A percentile compares a stretch with the other conserved stretches of the same genome.
Evolutionary conservation across 2,113 vertebrate genomes (phyloP).

Genomic region (Hystrix cristata): DNA sequence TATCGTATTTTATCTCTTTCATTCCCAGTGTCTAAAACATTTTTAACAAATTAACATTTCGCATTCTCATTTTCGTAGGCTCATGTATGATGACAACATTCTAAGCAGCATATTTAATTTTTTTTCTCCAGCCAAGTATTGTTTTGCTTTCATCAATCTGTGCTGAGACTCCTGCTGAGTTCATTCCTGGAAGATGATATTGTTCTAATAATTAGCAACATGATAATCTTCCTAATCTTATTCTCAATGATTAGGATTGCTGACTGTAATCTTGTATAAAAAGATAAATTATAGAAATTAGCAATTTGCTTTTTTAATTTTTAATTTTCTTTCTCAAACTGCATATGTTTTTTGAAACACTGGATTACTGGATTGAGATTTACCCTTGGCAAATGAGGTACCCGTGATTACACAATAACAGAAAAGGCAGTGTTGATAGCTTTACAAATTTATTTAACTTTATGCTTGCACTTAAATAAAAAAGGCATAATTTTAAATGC

Average conservation of each 20-base stretch:
- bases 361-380: background rate
- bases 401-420: background rate
- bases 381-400: background rate
- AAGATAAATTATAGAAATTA: background rate
- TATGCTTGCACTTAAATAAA: background rate
- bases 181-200: background rate
- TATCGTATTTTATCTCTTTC: background rate
- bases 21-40: background rate
- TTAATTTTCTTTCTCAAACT: background rate
- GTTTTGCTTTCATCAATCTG: background rate
- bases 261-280: background rate
- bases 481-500: background rate
- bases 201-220: background rate
- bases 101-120: background rate
- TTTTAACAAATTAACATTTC: background rate
- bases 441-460: background rate
- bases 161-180: background rate
- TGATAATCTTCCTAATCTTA: background rate
- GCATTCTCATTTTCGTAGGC: background rate
- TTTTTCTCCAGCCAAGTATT: background rate
- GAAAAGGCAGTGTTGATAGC: background rate
- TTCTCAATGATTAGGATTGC: background rate
- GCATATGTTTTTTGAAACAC: background rate
- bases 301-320: background rate
- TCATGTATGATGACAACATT: background rate